Evolutionary conservation across 2,113 vertebrate genomes (phyloP), one percentile per base, ranked within the genome.

Genomic region (Callipepla squamata): DNA sequence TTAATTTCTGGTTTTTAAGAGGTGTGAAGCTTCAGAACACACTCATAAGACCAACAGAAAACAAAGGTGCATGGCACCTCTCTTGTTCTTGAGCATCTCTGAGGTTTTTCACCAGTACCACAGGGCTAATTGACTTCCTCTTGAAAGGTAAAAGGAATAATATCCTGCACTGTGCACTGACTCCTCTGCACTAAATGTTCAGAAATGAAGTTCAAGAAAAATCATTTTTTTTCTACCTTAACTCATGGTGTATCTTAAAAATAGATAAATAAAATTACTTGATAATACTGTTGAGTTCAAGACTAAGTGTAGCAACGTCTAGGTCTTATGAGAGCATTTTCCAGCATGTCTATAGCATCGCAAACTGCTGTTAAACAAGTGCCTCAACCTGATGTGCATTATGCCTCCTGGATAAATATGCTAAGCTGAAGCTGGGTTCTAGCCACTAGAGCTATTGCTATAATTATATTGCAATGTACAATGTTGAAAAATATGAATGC

Each of bases 291-390:
- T 30, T 55, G 63, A 63, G 28, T 32, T 84, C 42, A 69, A 38
- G 68, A 55, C 34, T 53, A 42, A 25, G 38, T 17, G 9, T n/a
- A 34, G 22, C 1, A 1, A 28, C 28, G 17, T 9, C 14, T 42
- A 15, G 23, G 36, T 38, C 28, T 65, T 62, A 28, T 18, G 13
- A 17, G 36, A 79, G 26, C 44, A 42, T 28, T 32, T 58, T 32
- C 34, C 62, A 30, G 36, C 3, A 14, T 13, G 7, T 50, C 50
- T 36, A 36, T 36, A 36, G 36, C 36, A 36, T 36, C 36, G 36
- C 36, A 36, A 36, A 36, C 36, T 36, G 36, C 2, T 0, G 8
- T 30, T 30, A 30, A 21, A 23, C 15, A 1, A 2, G 5, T 55
- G 48, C 61, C 51, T 40, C 21, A 17, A 3, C 36, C 28, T 10